Percentiles rank a stretch among this genome's conserved stretches.
phyloP scores from a whole-genome alignment of 2,888 invertebrate genomes.

The Rhorus exstirpatorius region DNA sequence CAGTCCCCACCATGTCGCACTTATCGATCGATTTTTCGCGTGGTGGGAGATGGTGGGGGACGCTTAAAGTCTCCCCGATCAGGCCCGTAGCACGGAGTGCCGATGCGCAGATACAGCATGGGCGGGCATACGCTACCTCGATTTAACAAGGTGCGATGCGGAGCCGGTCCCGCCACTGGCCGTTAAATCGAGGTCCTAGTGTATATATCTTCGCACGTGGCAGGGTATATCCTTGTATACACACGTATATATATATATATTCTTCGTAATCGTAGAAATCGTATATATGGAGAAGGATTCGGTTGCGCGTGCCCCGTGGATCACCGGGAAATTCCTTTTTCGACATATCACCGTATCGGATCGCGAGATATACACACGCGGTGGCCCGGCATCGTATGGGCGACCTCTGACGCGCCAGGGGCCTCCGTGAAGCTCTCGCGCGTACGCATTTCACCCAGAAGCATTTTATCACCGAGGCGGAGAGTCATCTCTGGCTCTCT shows the following conservation, averaged over 20 bases:
- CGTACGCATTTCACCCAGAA: constrained; percentile 59
- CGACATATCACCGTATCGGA: constrained; percentile 66
- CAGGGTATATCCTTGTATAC: constrained; percentile 21
- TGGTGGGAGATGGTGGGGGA: too few relatives aligned
- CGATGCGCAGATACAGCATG: too few relatives aligned
- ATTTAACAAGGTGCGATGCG: too few relatives aligned
- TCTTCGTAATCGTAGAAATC: constrained; percentile 48
- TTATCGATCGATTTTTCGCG: too few relatives aligned
- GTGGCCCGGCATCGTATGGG: constrained; percentile 53
- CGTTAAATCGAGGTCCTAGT: too few relatives aligned
- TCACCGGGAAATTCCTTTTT: constrained; percentile 67
- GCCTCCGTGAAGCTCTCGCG: constrained; percentile 41
- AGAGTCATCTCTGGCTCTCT: constrained; percentile 28
- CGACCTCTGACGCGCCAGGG: constrained; percentile 62
- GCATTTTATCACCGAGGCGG: constrained; percentile 55
- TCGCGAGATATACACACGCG: constrained; percentile 55
- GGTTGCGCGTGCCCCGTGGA: constrained; percentile 60
- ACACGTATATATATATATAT: constrained; percentile 9
- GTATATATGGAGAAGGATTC: constrained; percentile 27
- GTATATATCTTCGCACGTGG: constrained; percentile 23
- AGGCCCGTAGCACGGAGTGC: too few relatives aligned
- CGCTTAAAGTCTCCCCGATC: too few relatives aligned
- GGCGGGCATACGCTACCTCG: too few relatives aligned
- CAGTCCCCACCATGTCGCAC: too few relatives aligned
- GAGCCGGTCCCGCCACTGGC: too few relatives aligned